Conservation (phyloP, 2,113 vertebrate genomes). For the Ciconia boyciana region DNA sequence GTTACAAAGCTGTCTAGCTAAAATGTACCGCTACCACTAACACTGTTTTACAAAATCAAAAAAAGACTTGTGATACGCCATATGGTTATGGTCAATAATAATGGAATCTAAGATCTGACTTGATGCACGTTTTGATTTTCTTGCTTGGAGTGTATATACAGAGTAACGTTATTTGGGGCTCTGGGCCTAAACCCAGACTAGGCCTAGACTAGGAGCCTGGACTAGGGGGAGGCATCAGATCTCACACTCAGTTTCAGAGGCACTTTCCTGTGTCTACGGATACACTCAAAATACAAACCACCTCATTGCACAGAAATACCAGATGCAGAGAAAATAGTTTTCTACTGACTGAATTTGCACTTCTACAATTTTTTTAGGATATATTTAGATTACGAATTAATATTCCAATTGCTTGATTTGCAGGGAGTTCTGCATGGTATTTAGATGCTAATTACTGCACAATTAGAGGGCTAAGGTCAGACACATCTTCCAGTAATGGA, state of each 20-base stretch:
- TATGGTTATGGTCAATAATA: slow-evolving; percentile 22
- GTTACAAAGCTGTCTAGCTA: slow-evolving; percentile 61
- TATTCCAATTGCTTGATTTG: slow-evolving; percentile 66
- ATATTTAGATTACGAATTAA: slow-evolving; percentile 64
- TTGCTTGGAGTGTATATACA: background rate
- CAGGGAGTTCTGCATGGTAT: slow-evolving; percentile 63
- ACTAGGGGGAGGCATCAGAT: background rate
- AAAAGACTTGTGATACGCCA: slow-evolving; percentile 12
- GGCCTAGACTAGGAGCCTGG: background rate
- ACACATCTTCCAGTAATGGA: slow-evolving; percentile 59
- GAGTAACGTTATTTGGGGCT: background rate
- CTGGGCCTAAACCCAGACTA: background rate
- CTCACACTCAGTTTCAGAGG: background rate
- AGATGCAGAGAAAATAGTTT: background rate
- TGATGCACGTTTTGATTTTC: background rate
- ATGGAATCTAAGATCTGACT: background rate
- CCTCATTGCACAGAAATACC: background rate
- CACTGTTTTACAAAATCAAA: background rate
- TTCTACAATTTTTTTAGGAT: slow-evolving; percentile 34
- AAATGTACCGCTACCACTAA: slow-evolving; percentile 23
- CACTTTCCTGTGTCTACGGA: background rate
- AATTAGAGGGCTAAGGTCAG: slow-evolving; percentile 75
- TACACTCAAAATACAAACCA: background rate
- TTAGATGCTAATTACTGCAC: slow-evolving; percentile 70
- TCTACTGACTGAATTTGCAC: slow-evolving; percentile 52